phyloP scores from a whole-genome alignment of 1,140 invertebrate species.

The Drosophila pectinifera region DNA sequence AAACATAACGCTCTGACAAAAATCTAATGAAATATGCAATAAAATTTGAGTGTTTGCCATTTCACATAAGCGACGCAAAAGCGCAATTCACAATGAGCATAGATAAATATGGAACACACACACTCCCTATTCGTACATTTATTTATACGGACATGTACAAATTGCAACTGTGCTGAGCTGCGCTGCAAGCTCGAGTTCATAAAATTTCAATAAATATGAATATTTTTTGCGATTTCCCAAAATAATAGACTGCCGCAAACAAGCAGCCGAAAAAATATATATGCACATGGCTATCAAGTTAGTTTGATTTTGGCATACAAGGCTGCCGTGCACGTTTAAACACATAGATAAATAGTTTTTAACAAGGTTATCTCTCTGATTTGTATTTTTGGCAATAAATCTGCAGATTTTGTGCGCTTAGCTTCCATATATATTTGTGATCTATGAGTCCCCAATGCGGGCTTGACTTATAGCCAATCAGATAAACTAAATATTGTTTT shows the following conservation, averaged over 20 bases:
- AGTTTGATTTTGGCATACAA: constrained; percentile 21
- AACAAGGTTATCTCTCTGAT: constrained; percentile 27
- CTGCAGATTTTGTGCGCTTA: background rate
- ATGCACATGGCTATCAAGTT: constrained; percentile 26
- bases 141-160: constrained; percentile 9
- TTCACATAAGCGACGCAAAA: constrained; percentile 67
- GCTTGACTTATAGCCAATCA: background rate
- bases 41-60: constrained; percentile 77
- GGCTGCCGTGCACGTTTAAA: background rate
- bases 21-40: constrained; percentile 83
- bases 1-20: constrained; percentile 69
- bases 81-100: constrained; percentile 62
- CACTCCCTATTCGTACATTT: constrained; percentile 7
- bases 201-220: constrained; percentile 48
- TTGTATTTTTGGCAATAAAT: constrained; percentile 28
- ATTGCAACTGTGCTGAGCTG: constrained; percentile 28
- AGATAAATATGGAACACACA: constrained; percentile 50
- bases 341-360: constrained; percentile 34
- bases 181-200: constrained; percentile 33
- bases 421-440: background rate
- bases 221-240: constrained; percentile 7
- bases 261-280: background rate
- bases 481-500: background rate
- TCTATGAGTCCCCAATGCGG: constrained; percentile 7
- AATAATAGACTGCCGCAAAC: constrained; percentile 36